Base-by-base conservation (phyloP, 2,888 invertebrate species). In the Ariolimax columbianus region DNA sequence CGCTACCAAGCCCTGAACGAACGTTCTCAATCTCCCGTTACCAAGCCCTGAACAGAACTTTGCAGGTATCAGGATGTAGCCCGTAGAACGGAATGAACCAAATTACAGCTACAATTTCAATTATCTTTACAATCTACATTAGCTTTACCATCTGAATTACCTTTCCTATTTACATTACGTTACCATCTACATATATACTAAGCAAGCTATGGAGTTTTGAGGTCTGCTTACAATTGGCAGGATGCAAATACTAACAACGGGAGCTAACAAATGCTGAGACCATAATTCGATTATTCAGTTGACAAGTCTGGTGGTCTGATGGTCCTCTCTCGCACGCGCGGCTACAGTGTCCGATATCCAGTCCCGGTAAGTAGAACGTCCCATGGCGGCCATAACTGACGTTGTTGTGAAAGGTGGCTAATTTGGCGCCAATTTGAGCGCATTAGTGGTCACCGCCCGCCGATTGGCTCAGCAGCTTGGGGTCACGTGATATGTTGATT, bases 381-480 rank as follows among this genome's bases (percentile, higher is more conserved):
- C 82, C 73, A 17, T 30, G 63, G 55, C 33, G 82, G 17, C 75
- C 75, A 43, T 43, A 43, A 63, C 73, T 66, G 68, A 68, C 70
- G 81, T 40, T 68, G 72, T 36, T 66, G 77, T 72, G 73, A 78
- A 79, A 84, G 84, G 84, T 84, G 79, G 84, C 84, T 84, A 84
- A 84, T 79, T 84, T 73, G 72, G 84, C 84, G 84, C 84, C 84
- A 84, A 84, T 84, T 84, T 84, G 79, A 73, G 84, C 79, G 84
- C 43, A 84, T 84, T 84, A 73, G 63, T 84, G 84, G 84, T 73
- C 38, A 40, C 73, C 63, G 72, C 70, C 63, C n/a, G 59, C 30
- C 78, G 70, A 84, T 80, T 84, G 84, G 79, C 68, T 47, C 51
- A 84, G 75, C 79, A 84, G 84, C 84, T 63, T 73, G 79, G 19